phyloP scores from a whole-genome alignment of 2,888 invertebrate species.

The Petrolisthes manimaculis region DNA sequence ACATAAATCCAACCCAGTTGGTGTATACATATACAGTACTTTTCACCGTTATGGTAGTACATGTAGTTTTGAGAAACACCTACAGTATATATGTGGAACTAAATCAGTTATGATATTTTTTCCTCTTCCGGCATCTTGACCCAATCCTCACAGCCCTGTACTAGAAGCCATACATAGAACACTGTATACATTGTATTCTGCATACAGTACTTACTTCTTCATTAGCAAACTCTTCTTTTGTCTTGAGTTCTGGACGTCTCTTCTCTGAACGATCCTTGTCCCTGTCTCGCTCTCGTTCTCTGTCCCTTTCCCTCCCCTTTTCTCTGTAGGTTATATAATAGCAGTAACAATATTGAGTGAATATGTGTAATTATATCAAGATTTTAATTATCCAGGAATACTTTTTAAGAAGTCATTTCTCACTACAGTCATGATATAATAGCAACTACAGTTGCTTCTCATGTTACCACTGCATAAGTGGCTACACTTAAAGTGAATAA shows the following conservation, averaged over 20 bases:
- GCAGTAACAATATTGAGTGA: slow-evolving; percentile 64
- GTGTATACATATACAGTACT: no score
- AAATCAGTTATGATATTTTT: no score
- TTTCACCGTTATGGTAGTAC: no score
- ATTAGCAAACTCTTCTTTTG: slow-evolving; percentile 31
- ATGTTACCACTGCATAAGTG: neutral
- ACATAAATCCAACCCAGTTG: no score
- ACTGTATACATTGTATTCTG: no score
- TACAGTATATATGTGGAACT: no score
- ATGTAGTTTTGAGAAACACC: no score
- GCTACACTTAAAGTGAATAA: neutral
- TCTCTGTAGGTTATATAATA: slow-evolving; percentile 57
- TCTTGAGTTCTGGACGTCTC: slow-evolving; percentile 42
- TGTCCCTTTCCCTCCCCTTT: slow-evolving; percentile 43
- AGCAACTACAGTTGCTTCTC: no score
- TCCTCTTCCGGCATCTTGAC: no score
- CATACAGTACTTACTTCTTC: slow-evolving; percentile 34
- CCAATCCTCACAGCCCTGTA: no score
- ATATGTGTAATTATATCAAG: slow-evolving; percentile 67
- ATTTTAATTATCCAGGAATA: slow-evolving; percentile 67
- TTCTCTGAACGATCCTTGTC: slow-evolving; percentile 67
- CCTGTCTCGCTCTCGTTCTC: slow-evolving; percentile 67
- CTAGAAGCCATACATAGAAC: no score
- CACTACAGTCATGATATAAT: neutral
- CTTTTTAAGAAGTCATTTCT: neutral